Conservation (phyloP, 2,113 vertebrate genomes). For the Sitta europaea region DNA sequence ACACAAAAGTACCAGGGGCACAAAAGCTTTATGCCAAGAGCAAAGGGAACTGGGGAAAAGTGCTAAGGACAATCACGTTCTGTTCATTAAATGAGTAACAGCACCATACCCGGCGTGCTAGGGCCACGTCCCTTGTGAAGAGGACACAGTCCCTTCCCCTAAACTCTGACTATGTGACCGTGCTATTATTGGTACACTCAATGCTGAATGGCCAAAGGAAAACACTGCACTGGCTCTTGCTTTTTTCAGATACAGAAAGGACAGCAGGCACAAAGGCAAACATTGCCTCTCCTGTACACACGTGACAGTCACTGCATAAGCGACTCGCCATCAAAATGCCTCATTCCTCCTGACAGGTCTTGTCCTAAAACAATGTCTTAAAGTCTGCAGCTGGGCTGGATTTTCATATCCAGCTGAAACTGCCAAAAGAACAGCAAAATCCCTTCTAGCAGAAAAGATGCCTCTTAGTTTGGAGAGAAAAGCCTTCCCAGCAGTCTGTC, state of each 20-base stretch:
- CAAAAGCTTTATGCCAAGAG: not conserved
- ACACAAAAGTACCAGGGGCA: not conserved
- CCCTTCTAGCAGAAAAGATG: not conserved
- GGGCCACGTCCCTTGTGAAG: not conserved
- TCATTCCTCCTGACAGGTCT: conserved; percentile 19
- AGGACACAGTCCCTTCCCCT: not conserved
- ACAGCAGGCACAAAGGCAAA: conserved; percentile 42
- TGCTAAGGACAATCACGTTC: not conserved
- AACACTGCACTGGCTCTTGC: not conserved
- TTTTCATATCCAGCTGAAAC: not conserved
- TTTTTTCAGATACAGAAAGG: conserved; percentile 6
- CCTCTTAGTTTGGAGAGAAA: not conserved
- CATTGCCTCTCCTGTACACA: conserved; percentile 11
- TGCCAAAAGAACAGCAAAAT: conserved; percentile 24
- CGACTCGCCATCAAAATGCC: not conserved
- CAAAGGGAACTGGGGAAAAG: not conserved
- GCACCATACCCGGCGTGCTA: accelerated
- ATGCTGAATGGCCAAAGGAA: not conserved
- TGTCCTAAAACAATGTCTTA: conserved; percentile 5
- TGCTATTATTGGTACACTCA: not conserved
- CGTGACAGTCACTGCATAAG: not conserved
- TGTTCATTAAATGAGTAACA: not conserved
- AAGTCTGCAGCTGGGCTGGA: conserved; percentile 1
- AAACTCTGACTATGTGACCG: not conserved
- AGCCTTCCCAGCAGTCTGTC: not conserved